Conservation (phyloP, 2,797 vertebrate species). For the Gallirallus australis region DNA sequence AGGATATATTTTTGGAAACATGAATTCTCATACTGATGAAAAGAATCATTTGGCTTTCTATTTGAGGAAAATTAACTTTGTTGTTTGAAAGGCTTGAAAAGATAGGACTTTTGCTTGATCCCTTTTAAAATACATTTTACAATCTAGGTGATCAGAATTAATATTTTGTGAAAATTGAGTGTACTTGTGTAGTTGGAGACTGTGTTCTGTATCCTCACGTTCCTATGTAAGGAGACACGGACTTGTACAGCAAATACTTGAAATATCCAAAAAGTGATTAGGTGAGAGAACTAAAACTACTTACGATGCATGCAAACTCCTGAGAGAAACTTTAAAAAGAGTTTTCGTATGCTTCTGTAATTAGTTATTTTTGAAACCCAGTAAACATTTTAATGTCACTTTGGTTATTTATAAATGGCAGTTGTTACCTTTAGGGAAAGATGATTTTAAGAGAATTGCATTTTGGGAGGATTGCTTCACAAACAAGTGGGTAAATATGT, state of each 20-base stretch:
- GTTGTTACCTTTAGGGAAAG: neutral
- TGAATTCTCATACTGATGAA: neutral
- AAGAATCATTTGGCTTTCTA: neutral
- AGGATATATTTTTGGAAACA: neutral
- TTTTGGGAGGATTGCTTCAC: neutral
- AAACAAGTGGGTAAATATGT: neutral
- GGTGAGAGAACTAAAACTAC: neutral
- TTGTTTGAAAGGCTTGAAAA: neutral
- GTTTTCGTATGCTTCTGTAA: neutral
- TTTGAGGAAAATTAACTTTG: neutral
- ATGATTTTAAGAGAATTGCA: neutral
- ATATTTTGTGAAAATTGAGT: neutral
- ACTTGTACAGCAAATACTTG: neutral
- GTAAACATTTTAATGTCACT: neutral
- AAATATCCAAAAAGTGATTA: neutral
- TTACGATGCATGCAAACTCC: neutral
- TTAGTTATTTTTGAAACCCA: neutral
- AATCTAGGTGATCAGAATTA: neutral
- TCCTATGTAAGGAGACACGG: neutral
- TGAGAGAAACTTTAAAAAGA: neutral
- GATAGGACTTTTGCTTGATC: neutral
- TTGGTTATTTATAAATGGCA: neutral
- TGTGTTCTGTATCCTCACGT: neutral
- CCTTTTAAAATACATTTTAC: neutral
- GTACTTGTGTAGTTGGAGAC: neutral